A percentile compares a stretch with the other conserved stretches of the same genome.
phyloP scores from a whole-genome alignment of 2,797 vertebrate genomes.

The Syncerus caffer region DNA sequence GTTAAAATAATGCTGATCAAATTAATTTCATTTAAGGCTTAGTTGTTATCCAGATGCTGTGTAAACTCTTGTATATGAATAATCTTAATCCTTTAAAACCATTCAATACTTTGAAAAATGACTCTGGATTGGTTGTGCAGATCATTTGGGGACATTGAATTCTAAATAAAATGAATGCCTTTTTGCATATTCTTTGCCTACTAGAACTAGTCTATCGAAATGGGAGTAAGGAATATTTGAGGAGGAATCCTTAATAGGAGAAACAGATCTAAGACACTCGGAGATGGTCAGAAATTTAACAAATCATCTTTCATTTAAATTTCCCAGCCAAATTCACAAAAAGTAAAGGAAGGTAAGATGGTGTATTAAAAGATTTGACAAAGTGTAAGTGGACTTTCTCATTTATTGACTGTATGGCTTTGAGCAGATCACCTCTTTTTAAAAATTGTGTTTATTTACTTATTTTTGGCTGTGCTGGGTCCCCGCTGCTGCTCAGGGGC shows the following conservation, averaged over 20 bases:
- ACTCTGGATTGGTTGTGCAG: not conserved
- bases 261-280: not conserved
- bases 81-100: slow-evolving; percentile 46
- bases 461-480: not conserved
- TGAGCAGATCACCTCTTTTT: not conserved
- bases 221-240: not conserved
- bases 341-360: not conserved
- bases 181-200: not conserved
- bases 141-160: not conserved
- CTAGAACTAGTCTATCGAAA: slow-evolving; percentile 30
- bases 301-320: slow-evolving; percentile 18
- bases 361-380: slow-evolving; percentile 1
- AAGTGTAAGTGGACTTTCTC: not conserved
- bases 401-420: not conserved
- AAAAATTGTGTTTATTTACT: not conserved
- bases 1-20: slow-evolving; percentile 58
- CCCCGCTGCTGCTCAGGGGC: not conserved
- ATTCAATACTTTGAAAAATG: slow-evolving; percentile 35
- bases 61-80: slow-evolving; percentile 44
- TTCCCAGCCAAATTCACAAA: slow-evolving; percentile 10
- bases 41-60: slow-evolving; percentile 25
- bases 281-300: not conserved
- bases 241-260: not conserved
- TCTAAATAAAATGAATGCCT: not conserved
- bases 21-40: slow-evolving; percentile 47